Percentiles rank a stretch among this genome's conserved stretches.
These are phyloP conservation scores for Tachyglossus aculeatus DNA, from an alignment of 2,797 vertebrate species.

Conservation along the genomic window DNA sequence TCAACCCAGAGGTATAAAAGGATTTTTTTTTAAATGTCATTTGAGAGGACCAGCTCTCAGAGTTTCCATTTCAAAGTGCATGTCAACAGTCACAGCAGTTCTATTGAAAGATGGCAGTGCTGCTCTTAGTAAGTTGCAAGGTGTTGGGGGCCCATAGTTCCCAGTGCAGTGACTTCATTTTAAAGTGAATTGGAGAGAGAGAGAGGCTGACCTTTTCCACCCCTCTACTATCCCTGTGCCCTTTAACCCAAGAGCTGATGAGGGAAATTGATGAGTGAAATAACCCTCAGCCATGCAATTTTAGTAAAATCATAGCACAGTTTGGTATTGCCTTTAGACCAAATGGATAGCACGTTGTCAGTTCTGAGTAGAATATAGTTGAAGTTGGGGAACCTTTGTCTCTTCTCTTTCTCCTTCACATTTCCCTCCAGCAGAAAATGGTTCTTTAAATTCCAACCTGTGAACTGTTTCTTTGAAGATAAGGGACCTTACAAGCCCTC, in stretches of 20 bases:
- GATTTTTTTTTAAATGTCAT: not conserved
- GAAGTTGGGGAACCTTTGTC: not conserved
- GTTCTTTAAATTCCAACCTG: slow-evolving; percentile 36
- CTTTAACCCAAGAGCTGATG: not conserved
- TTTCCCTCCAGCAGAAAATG: slow-evolving; percentile 4
- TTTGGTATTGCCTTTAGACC: rapidly evolving
- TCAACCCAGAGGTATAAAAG: too few relatives aligned
- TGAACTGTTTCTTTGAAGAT: slow-evolving; percentile 48
- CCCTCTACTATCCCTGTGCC: not conserved
- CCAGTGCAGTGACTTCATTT: not conserved
- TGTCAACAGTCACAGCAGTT: not conserved
- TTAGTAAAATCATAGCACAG: not conserved
- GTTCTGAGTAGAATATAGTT: not conserved
- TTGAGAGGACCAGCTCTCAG: not conserved
- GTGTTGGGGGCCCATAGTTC: not conserved
- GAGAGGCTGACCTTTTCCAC: not conserved
- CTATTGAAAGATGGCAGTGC: not conserved
- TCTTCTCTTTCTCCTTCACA: not conserved
- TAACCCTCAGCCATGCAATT: not conserved
- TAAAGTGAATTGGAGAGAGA: not conserved
- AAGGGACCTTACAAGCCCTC: slow-evolving; percentile 18
- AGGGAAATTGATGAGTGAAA: not conserved
- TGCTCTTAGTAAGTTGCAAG: not conserved
- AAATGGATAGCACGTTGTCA: rapidly evolving
- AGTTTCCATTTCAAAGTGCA: not conserved